Evolutionary conservation across 2,888 invertebrate genomes (phyloP).

Genomic region (Panorpa germanica): DNA sequence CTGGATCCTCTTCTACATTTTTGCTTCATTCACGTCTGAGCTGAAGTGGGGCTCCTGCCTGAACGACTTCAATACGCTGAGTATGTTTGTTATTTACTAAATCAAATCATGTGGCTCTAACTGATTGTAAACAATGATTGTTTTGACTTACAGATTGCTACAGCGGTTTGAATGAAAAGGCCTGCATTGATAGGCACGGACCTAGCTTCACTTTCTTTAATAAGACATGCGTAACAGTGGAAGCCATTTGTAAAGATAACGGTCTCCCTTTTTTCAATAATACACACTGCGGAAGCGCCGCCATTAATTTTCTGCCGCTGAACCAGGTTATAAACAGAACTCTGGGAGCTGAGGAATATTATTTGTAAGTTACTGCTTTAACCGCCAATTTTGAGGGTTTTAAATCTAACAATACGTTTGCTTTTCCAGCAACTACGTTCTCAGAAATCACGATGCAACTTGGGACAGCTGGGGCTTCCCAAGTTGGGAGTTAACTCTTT

Average conservation of each 20-base stretch:
- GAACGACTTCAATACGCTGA: slow-evolving; percentile 34
- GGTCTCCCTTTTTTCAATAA: slow-evolving; percentile 25
- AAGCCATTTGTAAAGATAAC: slow-evolving; percentile 27
- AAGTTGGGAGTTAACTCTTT: slow-evolving; percentile 66
- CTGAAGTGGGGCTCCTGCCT: slow-evolving; percentile 52
- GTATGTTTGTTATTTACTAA: slow-evolving; percentile 25
- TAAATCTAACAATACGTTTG: slow-evolving; percentile 10
- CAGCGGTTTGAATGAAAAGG: slow-evolving; percentile 37
- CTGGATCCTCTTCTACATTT: slow-evolving; percentile 58
- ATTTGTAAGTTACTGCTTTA: slow-evolving; percentile 29
- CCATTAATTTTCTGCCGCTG: slow-evolving; percentile 23
- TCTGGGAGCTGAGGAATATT: slow-evolving; percentile 46
- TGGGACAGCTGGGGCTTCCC: slow-evolving; percentile 59
- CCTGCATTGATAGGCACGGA: slow-evolving; percentile 28
- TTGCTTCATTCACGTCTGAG: slow-evolving; percentile 41
- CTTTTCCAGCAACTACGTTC: slow-evolving; percentile 47
- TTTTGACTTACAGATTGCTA: slow-evolving; percentile 32
- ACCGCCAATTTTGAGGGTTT: slow-evolving; percentile 7
- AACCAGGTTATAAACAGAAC: slow-evolving; percentile 30
- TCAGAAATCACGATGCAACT: slow-evolving; percentile 49
- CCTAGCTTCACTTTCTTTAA: slow-evolving; percentile 35
- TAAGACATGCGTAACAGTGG: slow-evolving; percentile 28
- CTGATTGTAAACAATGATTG: slow-evolving; percentile 8
- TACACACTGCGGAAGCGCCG: slow-evolving; percentile 25
- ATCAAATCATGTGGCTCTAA: slow-evolving; percentile 8